Base-by-base conservation (phyloP, 2,888 invertebrate species). In the Bellardia bayeri region DNA sequence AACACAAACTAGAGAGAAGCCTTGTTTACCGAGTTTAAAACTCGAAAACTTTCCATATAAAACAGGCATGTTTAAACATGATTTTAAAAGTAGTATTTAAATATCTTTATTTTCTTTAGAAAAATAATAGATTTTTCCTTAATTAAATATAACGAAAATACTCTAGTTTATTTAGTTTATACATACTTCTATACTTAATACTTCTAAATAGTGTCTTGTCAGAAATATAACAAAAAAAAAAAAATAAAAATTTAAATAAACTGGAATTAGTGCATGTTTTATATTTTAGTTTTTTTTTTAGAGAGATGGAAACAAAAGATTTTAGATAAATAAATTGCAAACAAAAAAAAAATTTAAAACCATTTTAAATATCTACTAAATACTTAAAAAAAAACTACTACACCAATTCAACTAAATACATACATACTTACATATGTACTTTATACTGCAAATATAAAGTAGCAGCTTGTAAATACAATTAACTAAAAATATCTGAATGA, bases 41-140 rank as follows among this genome's bases (percentile, higher is more conserved):
- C 49, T 42, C 68, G 11, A 74, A 66, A 49, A 56, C 56, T 72
- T 78, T 58, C 54, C 16, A 58, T 49, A 66, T 45, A 33, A 54
- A 81, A 9, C 69, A 87, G 87, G 87, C 87, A 87, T 87, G 87
- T 87, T 61, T n/a, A 37, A 87, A 87, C 78, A 85, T 82, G 82
- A 71, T 84, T 66, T 63, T 30, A 37, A 58, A 30, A 30, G 14
- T 8, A 33, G n/a, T 37, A 14, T 14, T 6, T 5, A 63, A 61
- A 30, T 33, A 3, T 42, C 42, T 69, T 37, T 78, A 64, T 85
- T 33, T 61, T 16, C 61, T 64, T 74, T 75, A 80, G 68, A 82
- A 68, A 64, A 75, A 81, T 66, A 61, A 40, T 87, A 85, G 58
- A 82, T 23, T 54, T 80, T 83, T 58, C 71, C 68, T 76, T 56